Evolutionary conservation across 2,888 invertebrate genomes (phyloP).

Genomic region (Andrena marginata): DNA sequence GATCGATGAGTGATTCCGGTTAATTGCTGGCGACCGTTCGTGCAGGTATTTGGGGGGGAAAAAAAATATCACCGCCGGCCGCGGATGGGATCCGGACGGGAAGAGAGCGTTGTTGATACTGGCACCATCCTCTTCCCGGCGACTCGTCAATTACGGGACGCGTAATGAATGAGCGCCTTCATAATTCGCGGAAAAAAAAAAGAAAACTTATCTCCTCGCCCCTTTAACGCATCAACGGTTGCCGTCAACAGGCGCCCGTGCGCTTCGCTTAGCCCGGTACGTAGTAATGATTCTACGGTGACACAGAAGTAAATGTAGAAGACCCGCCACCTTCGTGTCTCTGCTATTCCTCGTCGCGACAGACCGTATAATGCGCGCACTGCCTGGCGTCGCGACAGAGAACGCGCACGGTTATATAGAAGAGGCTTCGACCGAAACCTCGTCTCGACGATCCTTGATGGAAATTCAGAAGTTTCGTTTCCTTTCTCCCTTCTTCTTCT

Average conservation of each 20-base stretch:
- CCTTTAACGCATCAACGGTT: slow-evolving; percentile 69
- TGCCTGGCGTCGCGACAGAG: slow-evolving; percentile 43
- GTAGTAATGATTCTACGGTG: slow-evolving; percentile 67
- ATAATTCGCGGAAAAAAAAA: slow-evolving; percentile 54
- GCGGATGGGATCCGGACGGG: slow-evolving; percentile 31
- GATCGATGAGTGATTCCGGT: not conserved
- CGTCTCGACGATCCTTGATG: slow-evolving; percentile 62
- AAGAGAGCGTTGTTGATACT: slow-evolving; percentile 53
- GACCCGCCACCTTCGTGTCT: slow-evolving; percentile 64
- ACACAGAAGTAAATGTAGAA: slow-evolving; percentile 67
- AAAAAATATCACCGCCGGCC: slow-evolving; percentile 24
- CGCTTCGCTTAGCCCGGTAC: slow-evolving; percentile 67
- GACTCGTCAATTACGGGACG: slow-evolving; percentile 67
- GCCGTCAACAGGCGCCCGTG: slow-evolving; percentile 62
- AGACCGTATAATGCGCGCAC: slow-evolving; percentile 67
- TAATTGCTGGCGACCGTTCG: not conserved
- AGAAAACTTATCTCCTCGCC: slow-evolving; percentile 64
- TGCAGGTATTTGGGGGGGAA: not conserved
- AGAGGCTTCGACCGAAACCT: slow-evolving; percentile 46
- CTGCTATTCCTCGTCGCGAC: slow-evolving; percentile 69
- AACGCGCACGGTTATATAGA: slow-evolving; percentile 13
- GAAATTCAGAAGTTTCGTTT: slow-evolving; percentile 57
- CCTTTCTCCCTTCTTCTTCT: slow-evolving; percentile 1
- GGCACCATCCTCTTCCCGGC: slow-evolving; percentile 29
- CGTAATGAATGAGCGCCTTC: slow-evolving; percentile 70